These are phyloP conservation scores for Platichthys flesus DNA, from an alignment of 2,113 vertebrate species.

Conservation along the genomic window DNA sequence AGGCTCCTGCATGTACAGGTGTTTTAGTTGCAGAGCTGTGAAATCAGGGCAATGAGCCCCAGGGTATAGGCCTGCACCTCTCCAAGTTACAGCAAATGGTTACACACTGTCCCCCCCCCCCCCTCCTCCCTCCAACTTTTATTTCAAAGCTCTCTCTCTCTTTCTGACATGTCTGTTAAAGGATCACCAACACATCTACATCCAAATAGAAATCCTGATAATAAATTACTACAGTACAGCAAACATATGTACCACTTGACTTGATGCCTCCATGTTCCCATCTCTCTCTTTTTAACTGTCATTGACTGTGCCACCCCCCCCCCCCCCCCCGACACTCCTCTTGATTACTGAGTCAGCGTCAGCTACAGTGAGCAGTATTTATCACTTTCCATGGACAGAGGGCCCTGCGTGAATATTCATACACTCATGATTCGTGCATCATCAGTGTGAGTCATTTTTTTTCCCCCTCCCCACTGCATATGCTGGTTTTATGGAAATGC, in stretches of 20 bases:
- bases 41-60: constrained; percentile 58
- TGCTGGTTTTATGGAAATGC: constrained; percentile 46
- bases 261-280: not conserved
- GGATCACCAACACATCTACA: not conserved
- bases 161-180: not conserved
- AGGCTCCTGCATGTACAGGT: constrained; percentile 56
- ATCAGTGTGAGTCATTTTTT: constrained; percentile 29
- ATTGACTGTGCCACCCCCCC: not conserved
- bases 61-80: constrained; percentile 27
- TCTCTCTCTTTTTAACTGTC: not conserved
- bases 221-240: not conserved
- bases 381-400: constrained; percentile 55
- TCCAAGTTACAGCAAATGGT: constrained; percentile 25
- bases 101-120: not conserved
- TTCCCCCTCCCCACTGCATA: constrained; percentile 32
- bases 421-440: constrained; percentile 61
- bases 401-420: constrained; percentile 69
- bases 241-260: constrained; percentile 28
- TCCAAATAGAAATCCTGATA: not conserved
- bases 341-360: constrained; percentile 54
- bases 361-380: constrained; percentile 55
- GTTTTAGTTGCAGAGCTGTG: constrained; percentile 51
- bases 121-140: no score
- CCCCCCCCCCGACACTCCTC: constrained; percentile 8
- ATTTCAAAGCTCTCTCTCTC: no score